Evolutionary conservation across 2,113 vertebrate species (phyloP), one percentile per base, ranked within the genome.

Genomic region (Labrus mixtus): DNA sequence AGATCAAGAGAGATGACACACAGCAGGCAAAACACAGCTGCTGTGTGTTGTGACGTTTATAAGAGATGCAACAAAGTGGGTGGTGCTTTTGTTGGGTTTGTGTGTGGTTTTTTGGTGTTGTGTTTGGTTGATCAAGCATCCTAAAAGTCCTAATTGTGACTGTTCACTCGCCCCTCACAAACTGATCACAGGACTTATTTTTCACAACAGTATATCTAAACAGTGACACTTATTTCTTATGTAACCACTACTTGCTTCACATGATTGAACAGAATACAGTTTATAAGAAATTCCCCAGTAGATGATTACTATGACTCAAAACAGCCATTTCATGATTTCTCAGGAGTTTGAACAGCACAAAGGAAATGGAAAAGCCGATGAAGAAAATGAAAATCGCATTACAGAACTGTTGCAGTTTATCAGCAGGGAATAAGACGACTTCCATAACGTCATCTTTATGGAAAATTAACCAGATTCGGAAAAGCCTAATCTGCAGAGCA

Each of bases 21-120:
- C 11, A 45, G 71, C 72, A 82, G 75, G 69, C n/a, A 37, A 60
- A 37, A 55, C 25, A 79, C 56, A 46, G 15, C 46, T 67, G n/a
- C 36, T 46, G 37, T 37, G 55, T 48, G 48, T 60, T 17, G 5
- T 20, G 2, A 63, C 41, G 39, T 63, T 78, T 39, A 58, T 45
- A 59, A 59, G 57, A 67, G 51, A 25, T 58, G 29, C 29, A 33
- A 33, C 29, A 33, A 33, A 68, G 41, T 55, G 36, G 17, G 50
- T 13, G 37, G 59, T 51, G 22, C 19, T 1, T 39, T 1, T 50
- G 17, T 53, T 45, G 43, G 39, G 10, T 41, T 33, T 33, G 29
- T 41, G 39, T 41, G 39, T 41, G 9, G 9, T 10, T 41, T 15
- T 10, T 41, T 33, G 29, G 29, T 33, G 29, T 33, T 33, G 3